These are phyloP conservation scores for Heliornis fulica DNA, from an alignment of 2,113 vertebrate genomes.

Conservation along the genomic window DNA sequence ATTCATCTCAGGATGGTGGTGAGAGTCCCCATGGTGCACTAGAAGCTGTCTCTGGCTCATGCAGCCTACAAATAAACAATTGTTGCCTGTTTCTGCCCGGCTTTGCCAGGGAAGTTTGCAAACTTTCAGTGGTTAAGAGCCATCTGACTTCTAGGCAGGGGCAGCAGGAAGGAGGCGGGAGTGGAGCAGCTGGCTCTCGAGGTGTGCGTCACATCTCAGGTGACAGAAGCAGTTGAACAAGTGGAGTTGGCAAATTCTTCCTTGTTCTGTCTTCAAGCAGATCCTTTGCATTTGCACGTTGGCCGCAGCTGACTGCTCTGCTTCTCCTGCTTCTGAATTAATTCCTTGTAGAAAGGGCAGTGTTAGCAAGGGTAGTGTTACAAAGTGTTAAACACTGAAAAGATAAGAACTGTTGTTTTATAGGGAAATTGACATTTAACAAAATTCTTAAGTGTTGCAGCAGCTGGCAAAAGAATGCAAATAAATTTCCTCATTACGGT, in stretches of 20 bases:
- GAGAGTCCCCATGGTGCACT: not conserved
- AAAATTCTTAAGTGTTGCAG: not conserved
- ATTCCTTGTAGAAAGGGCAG: not conserved
- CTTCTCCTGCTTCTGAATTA: not conserved
- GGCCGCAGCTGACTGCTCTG: not conserved
- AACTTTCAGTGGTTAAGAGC: not conserved
- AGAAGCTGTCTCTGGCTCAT: not conserved
- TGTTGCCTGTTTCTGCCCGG: not conserved
- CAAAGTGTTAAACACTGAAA: not conserved
- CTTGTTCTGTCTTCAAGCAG: not conserved
- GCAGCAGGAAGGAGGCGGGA: not conserved
- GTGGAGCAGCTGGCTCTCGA: not conserved
- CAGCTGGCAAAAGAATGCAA: slow-evolving; percentile 1
- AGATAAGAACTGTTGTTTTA: not conserved
- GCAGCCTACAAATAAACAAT: not conserved
- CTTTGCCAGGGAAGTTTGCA: not conserved
- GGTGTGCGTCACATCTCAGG: not conserved
- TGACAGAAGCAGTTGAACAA: not conserved
- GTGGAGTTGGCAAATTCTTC: not conserved
- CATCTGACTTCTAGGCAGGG: not conserved
- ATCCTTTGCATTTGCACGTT: not conserved
- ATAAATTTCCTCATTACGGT: not conserved
- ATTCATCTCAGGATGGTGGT: not conserved
- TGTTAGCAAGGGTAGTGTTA: not conserved
- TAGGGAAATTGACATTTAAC: not conserved